These are phyloP conservation scores for Drosophila kokeensis DNA, from an alignment of 2,888 invertebrate genomes.

Conservation along the genomic window DNA sequence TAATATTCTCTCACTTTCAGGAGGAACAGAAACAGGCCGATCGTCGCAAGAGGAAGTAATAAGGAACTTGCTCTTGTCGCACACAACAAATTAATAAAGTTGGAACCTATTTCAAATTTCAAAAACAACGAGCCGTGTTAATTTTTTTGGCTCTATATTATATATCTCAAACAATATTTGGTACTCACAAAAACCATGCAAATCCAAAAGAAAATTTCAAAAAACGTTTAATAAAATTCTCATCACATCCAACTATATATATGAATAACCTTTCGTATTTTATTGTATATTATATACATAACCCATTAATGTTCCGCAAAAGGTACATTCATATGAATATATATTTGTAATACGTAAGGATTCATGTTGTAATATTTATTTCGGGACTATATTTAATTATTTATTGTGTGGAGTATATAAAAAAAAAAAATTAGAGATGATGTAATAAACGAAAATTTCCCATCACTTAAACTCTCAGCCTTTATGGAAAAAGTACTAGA, in stretches of 20 bases:
- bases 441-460: conserved; percentile 37
- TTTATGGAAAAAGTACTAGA: conserved; percentile 12
- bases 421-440: conserved; percentile 19
- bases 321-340: not conserved
- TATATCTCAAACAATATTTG: conserved; percentile 20
- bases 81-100: conserved; percentile 24
- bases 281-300: conserved; percentile 13
- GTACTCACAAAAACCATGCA: conserved; percentile 35
- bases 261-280: not conserved
- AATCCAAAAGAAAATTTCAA: conserved; percentile 19
- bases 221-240: conserved; percentile 40
- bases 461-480: conserved; percentile 9
- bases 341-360: conserved; percentile 7
- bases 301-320: not conserved
- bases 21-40: conserved; percentile 81
- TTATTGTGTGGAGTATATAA: conserved; percentile 28
- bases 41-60: conserved; percentile 74
- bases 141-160: conserved; percentile 37
- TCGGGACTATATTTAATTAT: conserved; percentile 23
- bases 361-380: conserved; percentile 22
- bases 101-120: conserved; percentile 32
- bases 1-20: conserved; percentile 53
- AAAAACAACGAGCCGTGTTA: conserved; percentile 28
- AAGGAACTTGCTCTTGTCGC: not conserved
- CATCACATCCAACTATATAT: conserved; percentile 8